Percentiles rank a stretch among this genome's conserved stretches.
phyloP scores from a whole-genome alignment of 53 echinoderm and acorn worm genomes.

The Antedon mediterranea region DNA sequence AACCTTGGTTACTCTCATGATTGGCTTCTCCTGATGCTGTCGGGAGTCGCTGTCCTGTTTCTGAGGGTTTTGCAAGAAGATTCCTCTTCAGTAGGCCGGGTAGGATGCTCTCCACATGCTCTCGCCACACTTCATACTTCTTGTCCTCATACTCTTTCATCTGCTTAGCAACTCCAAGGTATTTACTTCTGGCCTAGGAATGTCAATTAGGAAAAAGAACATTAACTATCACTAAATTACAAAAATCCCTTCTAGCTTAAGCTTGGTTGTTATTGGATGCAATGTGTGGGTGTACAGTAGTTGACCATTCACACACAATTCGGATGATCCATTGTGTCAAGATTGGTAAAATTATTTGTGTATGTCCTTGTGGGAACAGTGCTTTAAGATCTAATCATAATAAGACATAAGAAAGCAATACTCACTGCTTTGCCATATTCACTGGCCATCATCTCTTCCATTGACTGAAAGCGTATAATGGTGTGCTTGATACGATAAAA shows the following conservation, averaged over 20 bases:
- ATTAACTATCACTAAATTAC: too few relatives aligned
- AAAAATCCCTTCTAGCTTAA: too few relatives aligned
- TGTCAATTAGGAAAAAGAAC: too few relatives aligned
- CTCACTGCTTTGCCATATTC: constrained; percentile 97
- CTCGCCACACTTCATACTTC: constrained; percentile 84
- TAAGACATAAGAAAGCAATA: not conserved
- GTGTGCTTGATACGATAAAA: constrained; percentile 96
- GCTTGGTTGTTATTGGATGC: too few relatives aligned
- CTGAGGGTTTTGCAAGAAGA: constrained; percentile 57
- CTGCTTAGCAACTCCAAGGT: constrained; percentile 84
- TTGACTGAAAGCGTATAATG: constrained; percentile 88
- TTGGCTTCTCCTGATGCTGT: not conserved
- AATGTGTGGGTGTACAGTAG: too few relatives aligned
- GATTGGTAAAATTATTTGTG: too few relatives aligned
- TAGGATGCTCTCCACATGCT: constrained; percentile 55
- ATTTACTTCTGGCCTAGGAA: constrained; percentile 68
- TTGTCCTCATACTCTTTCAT: constrained; percentile 95
- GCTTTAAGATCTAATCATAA: too few relatives aligned
- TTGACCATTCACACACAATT: too few relatives aligned
- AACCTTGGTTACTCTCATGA: not conserved
- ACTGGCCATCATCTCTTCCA: constrained; percentile 87
- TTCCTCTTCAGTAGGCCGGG: constrained; percentile 82
- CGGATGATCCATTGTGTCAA: too few relatives aligned
- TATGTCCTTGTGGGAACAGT: too few relatives aligned
- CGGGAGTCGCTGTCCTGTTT: not conserved